phyloP scores from a whole-genome alignment of 2,797 vertebrate genomes.

The Manis javanica region DNA sequence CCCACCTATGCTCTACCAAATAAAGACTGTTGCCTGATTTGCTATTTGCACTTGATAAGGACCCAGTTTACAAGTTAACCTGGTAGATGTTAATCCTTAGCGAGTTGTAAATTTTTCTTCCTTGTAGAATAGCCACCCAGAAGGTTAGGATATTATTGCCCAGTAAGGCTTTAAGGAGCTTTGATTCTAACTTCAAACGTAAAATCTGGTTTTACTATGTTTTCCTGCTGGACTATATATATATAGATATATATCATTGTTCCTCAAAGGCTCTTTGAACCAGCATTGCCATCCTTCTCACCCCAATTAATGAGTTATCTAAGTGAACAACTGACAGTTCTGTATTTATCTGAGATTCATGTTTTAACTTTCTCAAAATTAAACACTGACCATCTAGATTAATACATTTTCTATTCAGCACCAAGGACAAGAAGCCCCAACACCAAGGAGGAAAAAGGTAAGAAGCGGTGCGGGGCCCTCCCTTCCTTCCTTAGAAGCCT shows the following conservation, averaged over 20 bases:
- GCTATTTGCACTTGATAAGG: not conserved
- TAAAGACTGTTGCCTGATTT: not conserved
- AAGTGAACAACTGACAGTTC: not conserved
- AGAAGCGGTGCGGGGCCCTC: not conserved
- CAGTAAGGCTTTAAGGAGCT: not conserved
- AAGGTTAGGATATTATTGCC: not conserved
- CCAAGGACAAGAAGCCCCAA: not conserved
- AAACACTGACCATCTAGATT: not conserved
- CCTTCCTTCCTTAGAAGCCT: not conserved
- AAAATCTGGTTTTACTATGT: not conserved
- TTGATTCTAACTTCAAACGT: slow-evolving; percentile 24
- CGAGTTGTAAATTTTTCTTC: not conserved
- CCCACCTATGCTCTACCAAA: not conserved
- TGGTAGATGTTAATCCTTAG: not conserved
- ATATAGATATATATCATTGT: not conserved
- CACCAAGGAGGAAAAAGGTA: not conserved
- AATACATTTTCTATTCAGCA: not conserved
- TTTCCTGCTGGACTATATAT: not conserved
- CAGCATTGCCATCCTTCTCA: not conserved
- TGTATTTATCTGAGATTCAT: not conserved
- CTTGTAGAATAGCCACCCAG: not conserved
- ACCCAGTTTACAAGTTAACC: not conserved
- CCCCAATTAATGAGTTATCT: not conserved
- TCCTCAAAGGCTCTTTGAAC: not conserved
- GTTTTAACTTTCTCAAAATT: slow-evolving; percentile 23